These are phyloP conservation scores for Mechanitis mazaeus DNA, from an alignment of 2,888 invertebrate species.

Conservation along the genomic window DNA sequence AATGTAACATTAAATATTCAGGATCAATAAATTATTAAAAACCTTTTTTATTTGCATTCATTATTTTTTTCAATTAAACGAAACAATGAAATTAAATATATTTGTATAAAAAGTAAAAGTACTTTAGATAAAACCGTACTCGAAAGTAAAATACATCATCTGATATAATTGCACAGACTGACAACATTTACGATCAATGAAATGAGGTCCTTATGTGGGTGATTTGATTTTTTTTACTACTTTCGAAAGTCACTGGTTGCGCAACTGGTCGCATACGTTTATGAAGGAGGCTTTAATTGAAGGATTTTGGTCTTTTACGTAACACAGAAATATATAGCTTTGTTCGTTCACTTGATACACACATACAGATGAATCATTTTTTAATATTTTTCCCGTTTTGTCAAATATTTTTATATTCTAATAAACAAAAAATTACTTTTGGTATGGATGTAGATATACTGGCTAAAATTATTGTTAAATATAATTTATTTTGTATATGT, in stretches of 20 bases:
- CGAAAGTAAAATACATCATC: conserved; percentile 33
- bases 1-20: no score
- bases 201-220: conserved; percentile 31
- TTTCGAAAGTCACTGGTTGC: conserved; percentile 65
- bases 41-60: not conserved
- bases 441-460: no score
- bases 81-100: not conserved
- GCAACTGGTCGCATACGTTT: conserved; percentile 50
- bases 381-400: no score
- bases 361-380: no score
- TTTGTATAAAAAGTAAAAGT: conserved; percentile 19
- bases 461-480: no score
- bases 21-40: no score
- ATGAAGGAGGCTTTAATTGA: conserved; percentile 49
- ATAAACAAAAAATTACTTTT: no score
- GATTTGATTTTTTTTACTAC: conserved; percentile 48
- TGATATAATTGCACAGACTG: conserved; percentile 29
- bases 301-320: conserved; percentile 34
- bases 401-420: no score
- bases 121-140: conserved; percentile 21
- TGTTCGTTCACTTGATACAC: not conserved
- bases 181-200: conserved; percentile 44
- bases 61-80: not conserved
- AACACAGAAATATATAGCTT: conserved; percentile 5
- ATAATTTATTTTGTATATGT: no score